phyloP scores from a whole-genome alignment of 2,888 invertebrate species.

The Lithodes maja region DNA sequence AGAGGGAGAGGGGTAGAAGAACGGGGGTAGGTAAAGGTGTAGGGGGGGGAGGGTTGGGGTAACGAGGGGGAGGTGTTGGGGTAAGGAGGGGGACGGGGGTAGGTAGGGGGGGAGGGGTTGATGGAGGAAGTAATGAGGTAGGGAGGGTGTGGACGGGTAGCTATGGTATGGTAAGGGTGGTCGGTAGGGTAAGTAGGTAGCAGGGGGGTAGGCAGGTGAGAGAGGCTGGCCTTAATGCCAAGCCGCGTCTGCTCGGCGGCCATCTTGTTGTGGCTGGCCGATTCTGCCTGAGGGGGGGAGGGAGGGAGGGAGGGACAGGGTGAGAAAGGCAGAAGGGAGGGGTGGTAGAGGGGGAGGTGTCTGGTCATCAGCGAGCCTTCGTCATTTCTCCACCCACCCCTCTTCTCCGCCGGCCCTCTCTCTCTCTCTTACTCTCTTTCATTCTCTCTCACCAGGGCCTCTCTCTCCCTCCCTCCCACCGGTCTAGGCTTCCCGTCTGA shows the following conservation, averaged over 20 bases:
- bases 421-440: background rate
- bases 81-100: background rate
- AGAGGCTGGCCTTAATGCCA: conserved; percentile 14
- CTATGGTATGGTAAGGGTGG: too few relatives aligned
- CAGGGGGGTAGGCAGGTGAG: conserved; percentile 12
- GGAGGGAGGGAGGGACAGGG: background rate
- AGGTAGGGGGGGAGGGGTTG: background rate
- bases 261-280: conserved; percentile 31
- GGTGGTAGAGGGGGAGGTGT: conserved; percentile 4
- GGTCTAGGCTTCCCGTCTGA: too few relatives aligned
- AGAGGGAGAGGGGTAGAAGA: background rate
- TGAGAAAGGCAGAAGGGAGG: background rate
- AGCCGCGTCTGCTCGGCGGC: conserved; percentile 27
- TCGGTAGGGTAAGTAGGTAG: too few relatives aligned
- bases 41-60: background rate
- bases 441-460: background rate
- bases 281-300: background rate
- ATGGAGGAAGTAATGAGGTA: background rate
- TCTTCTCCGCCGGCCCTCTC: background rate
- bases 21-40: background rate
- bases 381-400: conserved; percentile 20
- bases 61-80: background rate
- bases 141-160: background rate
- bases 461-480: conserved; percentile 4
- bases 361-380: conserved; percentile 25